Evolutionary conservation across 2,113 vertebrate species (phyloP).

Genomic region (Perca schrenkii): DNA sequence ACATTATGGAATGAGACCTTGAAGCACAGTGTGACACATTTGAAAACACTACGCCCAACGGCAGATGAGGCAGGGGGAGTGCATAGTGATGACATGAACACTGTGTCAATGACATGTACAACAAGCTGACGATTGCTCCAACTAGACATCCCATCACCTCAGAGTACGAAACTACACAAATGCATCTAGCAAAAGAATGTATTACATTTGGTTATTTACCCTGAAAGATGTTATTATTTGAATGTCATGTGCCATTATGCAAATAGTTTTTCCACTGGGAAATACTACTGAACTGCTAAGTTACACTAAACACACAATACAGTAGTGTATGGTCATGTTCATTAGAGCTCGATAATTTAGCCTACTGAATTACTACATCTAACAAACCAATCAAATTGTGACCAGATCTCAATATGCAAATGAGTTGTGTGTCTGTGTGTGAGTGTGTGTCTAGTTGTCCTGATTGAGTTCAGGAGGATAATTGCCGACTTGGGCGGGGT

Average conservation of each 20-base stretch:
- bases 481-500: background rate
- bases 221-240: background rate
- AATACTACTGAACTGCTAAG: too few relatives aligned
- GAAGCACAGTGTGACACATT: constrained; percentile 55
- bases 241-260: background rate
- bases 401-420: background rate
- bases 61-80: constrained; percentile 23
- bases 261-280: background rate
- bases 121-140: constrained; percentile 11
- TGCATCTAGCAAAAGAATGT: background rate
- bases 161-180: background rate
- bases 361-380: background rate
- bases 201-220: background rate
- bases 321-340: background rate
- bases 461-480: constrained; percentile 8
- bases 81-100: constrained; percentile 51
- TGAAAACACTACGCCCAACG: constrained; percentile 36
- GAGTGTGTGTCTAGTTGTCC: background rate
- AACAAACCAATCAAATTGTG: background rate
- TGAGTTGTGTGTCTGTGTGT: background rate
- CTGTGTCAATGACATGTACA: constrained; percentile 1
- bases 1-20: constrained; percentile 67
- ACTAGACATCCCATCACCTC: background rate
- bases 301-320: background rate
- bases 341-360: background rate